These are phyloP conservation scores for Griposia aprilina DNA, from an alignment of 2,888 invertebrate genomes.

Conservation along the genomic window DNA sequence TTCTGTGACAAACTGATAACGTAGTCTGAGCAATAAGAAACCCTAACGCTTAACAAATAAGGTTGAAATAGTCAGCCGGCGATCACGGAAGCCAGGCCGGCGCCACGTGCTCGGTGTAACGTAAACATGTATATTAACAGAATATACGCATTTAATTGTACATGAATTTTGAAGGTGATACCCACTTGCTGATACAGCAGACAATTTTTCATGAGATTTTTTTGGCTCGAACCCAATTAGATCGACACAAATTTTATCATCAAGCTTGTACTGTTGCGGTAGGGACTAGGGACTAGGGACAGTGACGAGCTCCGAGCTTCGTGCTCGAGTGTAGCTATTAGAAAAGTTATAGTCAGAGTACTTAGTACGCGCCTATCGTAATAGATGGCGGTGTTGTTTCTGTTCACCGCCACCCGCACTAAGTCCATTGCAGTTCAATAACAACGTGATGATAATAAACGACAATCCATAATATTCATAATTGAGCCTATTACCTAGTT, in stretches of 20 bases:
- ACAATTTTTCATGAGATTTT: constrained; percentile 20
- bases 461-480: neutral
- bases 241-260: constrained; percentile 7
- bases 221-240: constrained; percentile 50
- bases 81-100: constrained; percentile 41
- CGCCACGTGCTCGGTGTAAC: constrained; percentile 68
- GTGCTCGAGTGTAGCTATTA: neutral
- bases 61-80: constrained; percentile 19
- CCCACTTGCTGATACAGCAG: neutral
- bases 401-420: neutral
- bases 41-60: constrained; percentile 5
- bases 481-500: neutral
- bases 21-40: constrained; percentile 14
- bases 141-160: constrained; percentile 32
- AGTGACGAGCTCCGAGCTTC: neutral
- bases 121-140: constrained; percentile 60
- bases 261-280: constrained; percentile 22
- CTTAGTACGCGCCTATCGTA: constrained; percentile 22
- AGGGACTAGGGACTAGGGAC: neutral
- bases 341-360: constrained; percentile 1
- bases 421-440: neutral
- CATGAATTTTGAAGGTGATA: constrained; percentile 12
- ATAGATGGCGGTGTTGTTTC: constrained; percentile 45
- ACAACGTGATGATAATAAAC: neutral
- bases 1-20: constrained; percentile 28